Percentiles rank a stretch among this genome's conserved stretches.
These are phyloP conservation scores for Holotrichia oblita DNA, from an alignment of 1,140 invertebrate genomes.

Conservation along the genomic window DNA sequence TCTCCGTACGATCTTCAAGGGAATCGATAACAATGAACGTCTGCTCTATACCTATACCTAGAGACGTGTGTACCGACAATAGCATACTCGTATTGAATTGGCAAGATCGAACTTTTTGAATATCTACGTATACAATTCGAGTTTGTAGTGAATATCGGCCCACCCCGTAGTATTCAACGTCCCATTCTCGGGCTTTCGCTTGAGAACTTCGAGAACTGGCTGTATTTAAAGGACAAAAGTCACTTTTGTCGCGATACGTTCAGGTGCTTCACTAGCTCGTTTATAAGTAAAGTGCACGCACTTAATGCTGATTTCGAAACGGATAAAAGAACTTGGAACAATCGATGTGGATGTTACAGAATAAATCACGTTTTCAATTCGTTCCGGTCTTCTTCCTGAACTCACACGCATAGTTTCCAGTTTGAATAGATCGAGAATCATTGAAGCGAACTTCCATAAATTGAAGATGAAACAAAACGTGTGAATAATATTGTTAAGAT, in stretches of 20 bases:
- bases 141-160: no score
- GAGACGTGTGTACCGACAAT: background rate
- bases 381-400: background rate
- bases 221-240: no score
- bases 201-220: background rate
- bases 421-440: background rate
- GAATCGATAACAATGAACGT: background rate
- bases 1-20: background rate
- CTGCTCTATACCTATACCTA: no score
- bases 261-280: no score
- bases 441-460: background rate
- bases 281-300: background rate
- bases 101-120: background rate
- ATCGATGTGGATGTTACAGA: background rate
- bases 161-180: no score
- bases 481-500: no score
- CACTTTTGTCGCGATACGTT: no score
- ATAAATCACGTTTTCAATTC: background rate
- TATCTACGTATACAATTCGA: no score
- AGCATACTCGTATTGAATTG: background rate
- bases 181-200: background rate
- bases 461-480: background rate
- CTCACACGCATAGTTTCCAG: background rate
- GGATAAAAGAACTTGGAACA: no score
- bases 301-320: no score